A percentile compares a stretch with the other conserved stretches of the same genome.
Conservation (phyloP, 2,113 vertebrate species). For the Panthera uncia region DNA sequence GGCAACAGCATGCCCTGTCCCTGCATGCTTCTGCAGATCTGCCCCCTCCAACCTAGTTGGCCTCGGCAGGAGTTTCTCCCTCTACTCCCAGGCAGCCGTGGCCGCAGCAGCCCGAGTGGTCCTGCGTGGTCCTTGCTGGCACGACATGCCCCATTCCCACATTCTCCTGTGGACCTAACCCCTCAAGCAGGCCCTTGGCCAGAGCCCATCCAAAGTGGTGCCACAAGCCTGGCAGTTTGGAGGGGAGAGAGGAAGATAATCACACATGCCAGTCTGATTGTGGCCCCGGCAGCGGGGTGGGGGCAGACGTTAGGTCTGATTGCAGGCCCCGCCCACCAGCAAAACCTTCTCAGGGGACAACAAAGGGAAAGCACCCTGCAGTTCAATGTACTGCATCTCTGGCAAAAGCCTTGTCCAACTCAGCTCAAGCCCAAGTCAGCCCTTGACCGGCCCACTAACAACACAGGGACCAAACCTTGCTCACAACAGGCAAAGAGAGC, state of each 20-base stretch:
- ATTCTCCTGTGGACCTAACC: neutral
- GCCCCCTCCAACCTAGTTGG: neutral
- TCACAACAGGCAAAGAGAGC: neutral
- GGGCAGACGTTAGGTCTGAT: neutral
- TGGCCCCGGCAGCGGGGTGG: neutral
- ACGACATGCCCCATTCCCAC: neutral
- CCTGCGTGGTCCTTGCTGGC: neutral
- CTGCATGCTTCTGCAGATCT: neutral
- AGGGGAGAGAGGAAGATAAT: neutral
- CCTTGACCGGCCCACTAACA: neutral
- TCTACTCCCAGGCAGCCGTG: neutral
- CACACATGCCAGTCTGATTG: neutral
- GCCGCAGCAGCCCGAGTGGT: neutral
- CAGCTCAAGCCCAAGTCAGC: neutral
- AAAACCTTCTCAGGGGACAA: neutral
- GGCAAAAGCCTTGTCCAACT: neutral
- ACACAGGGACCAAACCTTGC: neutral
- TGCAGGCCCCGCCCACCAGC: neutral
- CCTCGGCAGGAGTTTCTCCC: neutral
- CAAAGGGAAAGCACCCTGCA: neutral
- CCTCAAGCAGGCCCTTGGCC: neutral
- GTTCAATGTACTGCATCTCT: neutral
- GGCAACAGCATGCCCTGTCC: neutral
- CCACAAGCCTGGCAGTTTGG: neutral
- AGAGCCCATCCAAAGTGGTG: neutral